A percentile compares a stretch with the other conserved stretches of the same genome.
phyloP scores from a whole-genome alignment of 2,888 invertebrate genomes.

The Ormyrus rosae region DNA sequence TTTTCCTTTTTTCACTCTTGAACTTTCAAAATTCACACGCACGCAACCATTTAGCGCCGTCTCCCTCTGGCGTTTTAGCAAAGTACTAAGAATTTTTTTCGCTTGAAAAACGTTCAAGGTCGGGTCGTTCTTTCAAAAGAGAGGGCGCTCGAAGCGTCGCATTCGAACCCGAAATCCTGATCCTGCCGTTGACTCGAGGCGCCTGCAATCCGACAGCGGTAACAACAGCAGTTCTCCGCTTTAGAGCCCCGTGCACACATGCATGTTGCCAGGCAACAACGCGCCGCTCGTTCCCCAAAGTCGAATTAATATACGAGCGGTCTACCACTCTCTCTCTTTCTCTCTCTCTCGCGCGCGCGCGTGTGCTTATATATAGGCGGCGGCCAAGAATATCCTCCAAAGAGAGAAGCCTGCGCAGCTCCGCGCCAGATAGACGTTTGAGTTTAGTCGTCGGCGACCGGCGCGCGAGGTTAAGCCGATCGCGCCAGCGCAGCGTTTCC shows the following conservation, averaged over 20 bases:
- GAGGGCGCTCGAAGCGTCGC: constrained; percentile 20
- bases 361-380: background rate
- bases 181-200: background rate
- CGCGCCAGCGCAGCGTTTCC: background rate
- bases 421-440: background rate
- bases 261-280: constrained; percentile 25
- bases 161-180: too few relatives aligned
- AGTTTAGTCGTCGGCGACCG: constrained; percentile 9
- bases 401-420: background rate
- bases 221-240: background rate
- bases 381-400: constrained; percentile 23
- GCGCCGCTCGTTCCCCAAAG: background rate
- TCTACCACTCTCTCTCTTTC: too few relatives aligned
- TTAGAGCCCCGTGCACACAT: background rate
- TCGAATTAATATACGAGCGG: too few relatives aligned
- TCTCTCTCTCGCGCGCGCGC: too few relatives aligned
- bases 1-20: too few relatives aligned
- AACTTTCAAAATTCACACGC: too few relatives aligned
- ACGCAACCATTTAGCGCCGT: too few relatives aligned
- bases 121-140: background rate
- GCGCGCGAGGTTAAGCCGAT: constrained; percentile 11
- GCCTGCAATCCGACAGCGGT: background rate
- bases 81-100: too few relatives aligned
- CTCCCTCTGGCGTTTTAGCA: too few relatives aligned
- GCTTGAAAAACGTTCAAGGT: constrained; percentile 5